phyloP scores from a whole-genome alignment of 2,113 vertebrate genomes.

The Anseranas semipalmata region DNA sequence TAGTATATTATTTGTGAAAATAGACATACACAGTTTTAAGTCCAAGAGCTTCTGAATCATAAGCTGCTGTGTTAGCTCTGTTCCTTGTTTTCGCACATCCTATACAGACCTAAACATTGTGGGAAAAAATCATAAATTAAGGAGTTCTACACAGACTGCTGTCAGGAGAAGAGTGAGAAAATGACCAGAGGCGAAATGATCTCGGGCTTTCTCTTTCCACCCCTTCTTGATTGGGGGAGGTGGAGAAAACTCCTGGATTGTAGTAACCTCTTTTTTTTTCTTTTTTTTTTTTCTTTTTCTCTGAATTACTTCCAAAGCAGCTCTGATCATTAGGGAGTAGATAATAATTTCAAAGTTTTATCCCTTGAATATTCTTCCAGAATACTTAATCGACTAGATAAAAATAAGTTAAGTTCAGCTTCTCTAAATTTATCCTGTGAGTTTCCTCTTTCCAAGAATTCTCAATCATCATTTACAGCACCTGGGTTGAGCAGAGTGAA shows the following conservation, averaged over 20 bases:
- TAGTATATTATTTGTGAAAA: neutral
- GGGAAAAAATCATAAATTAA: neutral
- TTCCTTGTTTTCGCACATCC: neutral
- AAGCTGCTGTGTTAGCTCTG: neutral
- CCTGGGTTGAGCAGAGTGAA: neutral
- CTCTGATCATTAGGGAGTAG: neutral
- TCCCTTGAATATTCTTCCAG: neutral
- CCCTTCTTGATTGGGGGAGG: neutral
- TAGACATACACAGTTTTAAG: neutral
- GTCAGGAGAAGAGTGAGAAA: neutral
- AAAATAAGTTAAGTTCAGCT: neutral
- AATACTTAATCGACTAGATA: neutral
- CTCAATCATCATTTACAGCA: neutral
- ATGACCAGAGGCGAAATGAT: neutral
- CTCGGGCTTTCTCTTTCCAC: neutral
- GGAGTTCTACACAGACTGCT: neutral
- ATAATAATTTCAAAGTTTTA: neutral
- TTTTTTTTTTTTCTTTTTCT: neutral
- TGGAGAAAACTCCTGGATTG: neutral
- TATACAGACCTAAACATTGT: neutral
- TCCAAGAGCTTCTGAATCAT: neutral
- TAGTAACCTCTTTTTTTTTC: neutral
- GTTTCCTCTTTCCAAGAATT: neutral
- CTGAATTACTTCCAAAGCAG: neutral
- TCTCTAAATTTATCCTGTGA: neutral